Percentiles rank a stretch among this genome's conserved stretches.
Conservation (phyloP, 2,888 invertebrate genomes). For the Helleia helle region DNA sequence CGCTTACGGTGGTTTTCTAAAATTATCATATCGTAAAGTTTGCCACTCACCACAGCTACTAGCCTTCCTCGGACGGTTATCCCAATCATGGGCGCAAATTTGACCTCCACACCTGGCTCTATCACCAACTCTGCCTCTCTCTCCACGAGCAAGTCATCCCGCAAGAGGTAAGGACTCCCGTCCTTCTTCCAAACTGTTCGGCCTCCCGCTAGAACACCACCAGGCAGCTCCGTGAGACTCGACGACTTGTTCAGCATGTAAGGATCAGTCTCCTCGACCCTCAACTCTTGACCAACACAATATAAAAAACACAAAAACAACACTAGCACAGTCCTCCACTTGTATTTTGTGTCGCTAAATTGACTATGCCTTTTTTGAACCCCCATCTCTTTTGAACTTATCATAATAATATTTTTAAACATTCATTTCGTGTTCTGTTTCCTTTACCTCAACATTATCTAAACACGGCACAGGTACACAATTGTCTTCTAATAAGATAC, state of each 20-base stretch:
- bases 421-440: conserved; percentile 54
- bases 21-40: not conserved
- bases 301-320: conserved; percentile 34
- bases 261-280: conserved; percentile 42
- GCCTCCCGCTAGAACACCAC: conserved; percentile 76
- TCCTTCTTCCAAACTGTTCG: conserved; percentile 68
- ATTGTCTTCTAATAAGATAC: conserved; percentile 10
- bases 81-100: conserved; percentile 93
- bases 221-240: conserved; percentile 74
- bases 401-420: conserved; percentile 37
- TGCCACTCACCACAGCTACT: conserved; percentile 85
- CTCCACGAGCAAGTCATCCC: conserved; percentile 87
- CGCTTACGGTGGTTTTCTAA: too few relatives aligned
- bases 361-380: conserved; percentile 67
- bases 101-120: conserved; percentile 91
- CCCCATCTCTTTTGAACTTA: conserved; percentile 59
- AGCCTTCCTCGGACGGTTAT: conserved; percentile 93
- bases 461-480: conserved; percentile 42
- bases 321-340: conserved; percentile 68
- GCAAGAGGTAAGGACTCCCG: conserved; percentile 83
- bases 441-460: conserved; percentile 25
- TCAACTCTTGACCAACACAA: conserved; percentile 50
- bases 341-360: conserved; percentile 68
- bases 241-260: conserved; percentile 56
- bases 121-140: conserved; percentile 86